Evolutionary conservation across 1,140 invertebrate species (phyloP), one percentile per base, ranked within the genome.

Genomic region (Aradophagus sp.): DNA sequence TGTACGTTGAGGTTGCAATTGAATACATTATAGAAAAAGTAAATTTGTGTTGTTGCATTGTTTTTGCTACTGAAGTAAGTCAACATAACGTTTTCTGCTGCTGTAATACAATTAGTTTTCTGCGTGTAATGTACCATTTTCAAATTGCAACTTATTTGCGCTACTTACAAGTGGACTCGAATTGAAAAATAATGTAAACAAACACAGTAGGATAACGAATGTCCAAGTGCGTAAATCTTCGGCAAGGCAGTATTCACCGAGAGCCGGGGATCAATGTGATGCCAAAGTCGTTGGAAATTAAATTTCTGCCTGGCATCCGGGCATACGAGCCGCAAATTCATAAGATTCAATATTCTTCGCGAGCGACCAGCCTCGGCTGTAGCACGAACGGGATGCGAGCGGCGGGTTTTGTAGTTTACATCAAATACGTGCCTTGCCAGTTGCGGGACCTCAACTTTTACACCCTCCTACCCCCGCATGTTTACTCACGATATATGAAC

Each of bases 281-380:
- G 53, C 45, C 48, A 68, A 74, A 79, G 77, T 79, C 71, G 78
- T 72, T 71, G 70, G 72, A 78, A 81, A 81, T 80, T 78, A 78
- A 80, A 79, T 80, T 81, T 81, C 75, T 76, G 62, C 59, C 45
- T 69, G 56, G 63, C 55, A 69, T 67, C 67, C 63, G 58, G 65
- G 68, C 68, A 59, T 66, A 70, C 47, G 56, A 74, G 68, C 74
- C 77, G 73, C 75, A 76, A 77, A 81, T 81, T 81, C 77, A 80
- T 80, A 81, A 81, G 80, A 81, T 81, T 81, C 80, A 81, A 81
- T 81, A 80, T 81, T 76, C 73, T 74, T 74, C 63, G 74, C 72
- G 63, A 80, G 73, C 74, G 75, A 80, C 66, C 67, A 56, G 29
- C 14, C 38, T 66, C 66, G n/a, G 75, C 78, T 61, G 39, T 52